Conservation (phyloP, 2,888 invertebrate species). For the Chouioia cunea region DNA sequence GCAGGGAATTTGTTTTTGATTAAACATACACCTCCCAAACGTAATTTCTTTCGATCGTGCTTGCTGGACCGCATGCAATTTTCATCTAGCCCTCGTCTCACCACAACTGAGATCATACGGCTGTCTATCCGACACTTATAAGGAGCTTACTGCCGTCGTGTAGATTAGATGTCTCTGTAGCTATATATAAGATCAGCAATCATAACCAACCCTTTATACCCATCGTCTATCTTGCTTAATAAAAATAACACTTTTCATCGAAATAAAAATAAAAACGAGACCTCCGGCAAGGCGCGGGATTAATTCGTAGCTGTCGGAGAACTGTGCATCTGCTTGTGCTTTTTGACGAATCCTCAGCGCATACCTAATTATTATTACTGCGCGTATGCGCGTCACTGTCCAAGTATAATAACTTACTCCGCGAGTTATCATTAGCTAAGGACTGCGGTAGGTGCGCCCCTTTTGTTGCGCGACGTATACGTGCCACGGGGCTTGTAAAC, state of each 20-base stretch:
- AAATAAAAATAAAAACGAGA: conserved; percentile 29
- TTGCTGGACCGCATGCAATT: no score
- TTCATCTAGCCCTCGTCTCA: no score
- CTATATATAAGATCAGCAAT: background rate
- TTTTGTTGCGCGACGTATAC: conserved; percentile 24
- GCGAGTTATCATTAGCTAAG: conserved; percentile 60
- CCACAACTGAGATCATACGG: no score
- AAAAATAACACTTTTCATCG: background rate
- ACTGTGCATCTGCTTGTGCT: background rate
- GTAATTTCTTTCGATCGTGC: no score
- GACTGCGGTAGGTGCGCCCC: conserved; percentile 56
- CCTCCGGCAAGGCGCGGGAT: conserved; percentile 40
- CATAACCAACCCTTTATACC: background rate
- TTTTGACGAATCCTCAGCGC: conserved; percentile 48
- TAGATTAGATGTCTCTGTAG: background rate
- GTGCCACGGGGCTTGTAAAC: no score
- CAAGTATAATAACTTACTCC: conserved; percentile 61
- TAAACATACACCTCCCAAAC: no score
- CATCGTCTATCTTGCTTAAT: background rate
- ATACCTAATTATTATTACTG: conserved; percentile 56
- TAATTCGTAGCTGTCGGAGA: conserved; percentile 47
- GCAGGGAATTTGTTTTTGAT: no score
- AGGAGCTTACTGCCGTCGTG: no score
- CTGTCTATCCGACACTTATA: no score
- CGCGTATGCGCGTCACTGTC: conserved; percentile 49